Conservation (phyloP, 1,140 invertebrate genomes). For the Cydia strobilella region DNA sequence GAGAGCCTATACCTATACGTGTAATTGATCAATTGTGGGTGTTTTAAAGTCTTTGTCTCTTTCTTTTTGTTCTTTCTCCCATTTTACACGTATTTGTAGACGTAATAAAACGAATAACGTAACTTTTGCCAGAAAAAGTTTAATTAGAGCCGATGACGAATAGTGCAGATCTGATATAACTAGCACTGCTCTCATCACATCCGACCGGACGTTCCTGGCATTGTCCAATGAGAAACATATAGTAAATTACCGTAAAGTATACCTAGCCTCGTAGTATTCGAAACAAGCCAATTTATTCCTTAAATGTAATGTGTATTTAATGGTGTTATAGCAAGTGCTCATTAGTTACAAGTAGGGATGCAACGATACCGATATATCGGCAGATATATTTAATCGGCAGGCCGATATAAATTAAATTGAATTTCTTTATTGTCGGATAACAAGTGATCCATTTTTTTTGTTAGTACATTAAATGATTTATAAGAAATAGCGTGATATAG, state of each 20-base stretch:
- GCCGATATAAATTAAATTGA: no score
- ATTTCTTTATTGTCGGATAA: no score
- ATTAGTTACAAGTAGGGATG: background rate
- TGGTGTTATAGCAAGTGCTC: background rate
- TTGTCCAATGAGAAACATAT: constrained; percentile 38
- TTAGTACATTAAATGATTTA: no score
- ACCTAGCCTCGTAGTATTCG: background rate
- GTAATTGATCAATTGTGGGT: no score
- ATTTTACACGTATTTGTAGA: background rate
- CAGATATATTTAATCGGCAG: no score
- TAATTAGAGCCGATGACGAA: constrained; percentile 5
- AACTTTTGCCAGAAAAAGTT: background rate
- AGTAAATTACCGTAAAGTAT: constrained; percentile 20
- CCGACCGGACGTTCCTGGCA: constrained; percentile 58
- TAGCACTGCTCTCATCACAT: constrained; percentile 41
- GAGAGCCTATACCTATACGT: no score
- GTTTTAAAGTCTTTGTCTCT: no score
- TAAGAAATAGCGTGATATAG: no score
- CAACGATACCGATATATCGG: no score
- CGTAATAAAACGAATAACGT: background rate
- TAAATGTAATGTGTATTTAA: background rate
- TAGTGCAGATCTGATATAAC: constrained; percentile 17
- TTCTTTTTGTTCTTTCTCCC: no score
- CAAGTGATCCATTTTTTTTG: no score
- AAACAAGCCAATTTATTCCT: background rate